Percentiles rank a stretch among this genome's conserved stretches.
Conservation (phyloP, 2,113 vertebrate genomes). For the Misgurnus mizolepis region DNA sequence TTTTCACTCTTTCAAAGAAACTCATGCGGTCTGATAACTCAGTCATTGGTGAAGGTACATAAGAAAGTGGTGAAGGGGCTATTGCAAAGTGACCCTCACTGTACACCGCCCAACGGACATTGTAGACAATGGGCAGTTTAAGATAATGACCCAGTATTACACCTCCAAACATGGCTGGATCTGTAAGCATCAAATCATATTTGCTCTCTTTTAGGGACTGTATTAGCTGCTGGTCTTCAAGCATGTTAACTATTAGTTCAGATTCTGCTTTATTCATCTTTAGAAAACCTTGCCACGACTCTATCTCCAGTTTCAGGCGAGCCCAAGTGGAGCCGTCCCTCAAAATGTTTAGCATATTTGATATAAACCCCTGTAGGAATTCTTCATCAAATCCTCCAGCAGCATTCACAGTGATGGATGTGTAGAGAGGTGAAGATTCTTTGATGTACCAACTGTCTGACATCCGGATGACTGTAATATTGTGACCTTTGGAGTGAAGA, state of each 20-base stretch:
- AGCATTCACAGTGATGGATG: conserved; percentile 23
- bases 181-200: conserved; percentile 58
- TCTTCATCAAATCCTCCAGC: conserved; percentile 3
- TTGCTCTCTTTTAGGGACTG: conserved; percentile 31
- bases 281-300: conserved; percentile 16
- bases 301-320: conserved; percentile 35
- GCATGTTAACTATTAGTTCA: conserved; percentile 42
- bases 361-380: background rate
- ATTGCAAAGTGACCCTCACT: conserved; percentile 54
- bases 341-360: conserved; percentile 14
- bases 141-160: conserved; percentile 51
- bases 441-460: conserved; percentile 41
- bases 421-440: conserved; percentile 35
- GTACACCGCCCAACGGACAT: conserved; percentile 51
- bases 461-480: conserved; percentile 56
- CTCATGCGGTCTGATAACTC: conserved; percentile 55
- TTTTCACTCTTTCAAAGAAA: conserved; percentile 52
- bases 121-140: conserved; percentile 55
- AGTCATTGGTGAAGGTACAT: conserved; percentile 50
- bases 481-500: conserved; percentile 63
- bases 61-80: conserved; percentile 60
- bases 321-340: conserved; percentile 34
- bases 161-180: conserved; percentile 49
- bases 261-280: conserved; percentile 22
- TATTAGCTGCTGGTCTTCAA: conserved; percentile 37